phyloP scores from a whole-genome alignment of 2,888 invertebrate species.

The Disparrhopalites patrizii region DNA sequence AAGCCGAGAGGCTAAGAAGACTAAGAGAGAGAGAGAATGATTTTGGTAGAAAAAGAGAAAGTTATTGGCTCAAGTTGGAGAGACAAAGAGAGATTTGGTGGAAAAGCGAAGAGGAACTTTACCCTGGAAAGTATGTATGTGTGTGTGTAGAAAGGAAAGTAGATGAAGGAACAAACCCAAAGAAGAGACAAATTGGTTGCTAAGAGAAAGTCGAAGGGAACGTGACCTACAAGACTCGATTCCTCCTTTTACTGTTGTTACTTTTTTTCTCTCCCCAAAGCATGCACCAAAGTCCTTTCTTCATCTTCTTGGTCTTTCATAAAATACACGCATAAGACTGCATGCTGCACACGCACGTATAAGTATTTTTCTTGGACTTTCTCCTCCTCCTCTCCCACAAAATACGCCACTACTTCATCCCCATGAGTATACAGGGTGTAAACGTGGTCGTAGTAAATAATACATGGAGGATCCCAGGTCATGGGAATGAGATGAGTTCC shows the following conservation, averaged over 20 bases:
- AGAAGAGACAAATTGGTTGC: slow-evolving; percentile 29
- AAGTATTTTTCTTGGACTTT: slow-evolving; percentile 13
- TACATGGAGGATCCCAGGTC: neutral
- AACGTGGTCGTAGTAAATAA: slow-evolving; percentile 3
- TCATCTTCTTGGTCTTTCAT: too few species aligned
- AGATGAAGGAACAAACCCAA: slow-evolving; percentile 7
- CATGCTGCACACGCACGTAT: slow-evolving; percentile 12
- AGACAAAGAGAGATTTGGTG: too few species aligned
- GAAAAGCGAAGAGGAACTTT: too few species aligned
- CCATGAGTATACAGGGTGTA: too few species aligned
- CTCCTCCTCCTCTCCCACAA: neutral
- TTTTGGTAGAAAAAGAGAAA: too few species aligned
- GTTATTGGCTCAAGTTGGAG: too few species aligned
- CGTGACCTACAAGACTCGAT: slow-evolving; percentile 25
- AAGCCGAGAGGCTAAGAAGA: too few species aligned
- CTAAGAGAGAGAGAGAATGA: too few species aligned
- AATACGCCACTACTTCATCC: too few species aligned
- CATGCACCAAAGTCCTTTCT: neutral
- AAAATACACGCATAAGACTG: too few species aligned
- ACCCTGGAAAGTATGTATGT: too few species aligned
- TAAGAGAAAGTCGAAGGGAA: slow-evolving; percentile 18
- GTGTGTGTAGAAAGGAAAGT: too few species aligned
- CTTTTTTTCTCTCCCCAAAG: neutral
- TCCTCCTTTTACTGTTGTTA: neutral
- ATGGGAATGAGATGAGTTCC: neutral